Evolutionary conservation across 2,113 vertebrate species (phyloP), one percentile per base, ranked within the genome.

Genomic region (Gorsachius goisagi): DNA sequence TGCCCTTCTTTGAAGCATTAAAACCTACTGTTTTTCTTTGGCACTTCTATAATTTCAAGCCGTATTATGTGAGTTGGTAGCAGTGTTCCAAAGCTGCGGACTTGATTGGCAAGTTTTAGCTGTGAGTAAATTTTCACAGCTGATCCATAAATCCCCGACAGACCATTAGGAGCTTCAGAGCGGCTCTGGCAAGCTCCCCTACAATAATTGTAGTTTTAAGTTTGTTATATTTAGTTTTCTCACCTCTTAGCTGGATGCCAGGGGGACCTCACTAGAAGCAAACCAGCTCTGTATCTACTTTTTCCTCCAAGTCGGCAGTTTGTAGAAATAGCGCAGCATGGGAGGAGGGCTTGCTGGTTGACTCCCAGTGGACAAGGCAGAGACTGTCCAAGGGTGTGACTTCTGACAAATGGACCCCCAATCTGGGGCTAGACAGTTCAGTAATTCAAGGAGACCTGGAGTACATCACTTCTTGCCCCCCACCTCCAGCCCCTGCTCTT

Each of bases 51-150:
- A 16, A 27, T 77, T 93, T 88, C 66, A 62, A 69, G 66, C 62
- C 27, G 45, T 72, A 39, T 89, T 72, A 76, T 32, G 9, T 71
- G 76, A 73, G 84, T 90, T 87, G 76, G 80, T 95, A 83, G 81
- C 94, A 39, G 90, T 53, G 74, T 87, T 90, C 67, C 69, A 79
- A 95, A 89, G 92, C 89, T 4, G 6, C 83, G 74, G 84, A 73
- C 87, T 94, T 97, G 97, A 97, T 95, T 97, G 96, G 94, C 97
- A 97, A 96, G 95, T 97, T 97, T 96, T 95, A 95, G 76, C 95
- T 95, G 90, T 63, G 96, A 93, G 74, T 95, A 95, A 95, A 97
- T 96, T 97, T 97, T 97, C 97, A 97, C 97, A 97, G 97, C 96
- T 97, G 97, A 97, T 95, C 94, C 94, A 97, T 96, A 97, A 97